phyloP scores from a whole-genome alignment of 2,888 invertebrate species.

The Galeopsomyia nigrocyanea region DNA sequence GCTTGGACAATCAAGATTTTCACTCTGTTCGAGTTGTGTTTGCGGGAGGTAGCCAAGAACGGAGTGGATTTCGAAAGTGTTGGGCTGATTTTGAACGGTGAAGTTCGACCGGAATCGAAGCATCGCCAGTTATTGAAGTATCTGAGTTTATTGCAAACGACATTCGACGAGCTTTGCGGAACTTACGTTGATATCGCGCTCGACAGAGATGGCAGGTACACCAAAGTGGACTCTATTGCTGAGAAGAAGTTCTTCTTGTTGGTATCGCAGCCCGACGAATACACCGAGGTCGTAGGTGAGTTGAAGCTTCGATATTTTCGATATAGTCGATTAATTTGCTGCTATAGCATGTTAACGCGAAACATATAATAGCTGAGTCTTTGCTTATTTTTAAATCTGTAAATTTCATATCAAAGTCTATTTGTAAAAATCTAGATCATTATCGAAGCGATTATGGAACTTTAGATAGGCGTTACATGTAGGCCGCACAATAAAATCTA shows the following conservation, averaged over 20 bases:
- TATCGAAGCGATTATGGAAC: no score
- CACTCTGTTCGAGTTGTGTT: conserved; percentile 86
- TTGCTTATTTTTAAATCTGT: no score
- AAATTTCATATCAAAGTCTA: no score
- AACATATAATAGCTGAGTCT: no score
- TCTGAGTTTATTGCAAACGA: conserved; percentile 62
- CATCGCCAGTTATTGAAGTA: conserved; percentile 55
- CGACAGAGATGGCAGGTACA: conserved; percentile 69
- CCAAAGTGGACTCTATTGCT: conserved; percentile 63
- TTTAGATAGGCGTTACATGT: no score
- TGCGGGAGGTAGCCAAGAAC: conserved; percentile 74
- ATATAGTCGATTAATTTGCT: no score
- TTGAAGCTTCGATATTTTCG: conserved; percentile 22
- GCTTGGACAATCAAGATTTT: conserved; percentile 92
- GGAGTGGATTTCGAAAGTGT: conserved; percentile 60
- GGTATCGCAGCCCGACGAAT: conserved; percentile 73
- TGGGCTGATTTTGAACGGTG: conserved; percentile 50
- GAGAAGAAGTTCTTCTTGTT: conserved; percentile 74
- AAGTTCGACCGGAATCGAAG: conserved; percentile 46
- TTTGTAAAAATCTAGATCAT: no score
- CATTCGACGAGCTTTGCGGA: conserved; percentile 70
- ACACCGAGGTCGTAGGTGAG: conserved; percentile 66
- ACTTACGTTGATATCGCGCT: conserved; percentile 70
- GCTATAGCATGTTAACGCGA: no score
- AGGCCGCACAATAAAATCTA: no score